Conservation (phyloP, 2,888 invertebrate genomes). For the Callinectes sapidus region DNA sequence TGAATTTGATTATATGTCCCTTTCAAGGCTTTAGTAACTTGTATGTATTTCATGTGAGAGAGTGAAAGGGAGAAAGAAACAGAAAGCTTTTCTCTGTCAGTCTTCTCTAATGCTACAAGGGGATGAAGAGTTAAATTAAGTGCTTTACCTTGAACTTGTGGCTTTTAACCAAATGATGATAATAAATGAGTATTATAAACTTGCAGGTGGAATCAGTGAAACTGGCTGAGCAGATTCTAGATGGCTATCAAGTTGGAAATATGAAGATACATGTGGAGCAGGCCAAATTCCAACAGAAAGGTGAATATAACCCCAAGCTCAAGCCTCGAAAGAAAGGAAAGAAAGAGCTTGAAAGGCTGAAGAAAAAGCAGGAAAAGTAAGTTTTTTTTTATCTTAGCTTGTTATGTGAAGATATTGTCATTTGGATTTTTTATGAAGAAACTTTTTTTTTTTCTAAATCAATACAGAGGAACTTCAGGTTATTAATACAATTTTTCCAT, state of each 20-base stretch:
- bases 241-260: slow-evolving; percentile 82
- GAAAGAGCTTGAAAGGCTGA: slow-evolving; percentile 91
- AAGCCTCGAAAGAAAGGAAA: slow-evolving; percentile 92
- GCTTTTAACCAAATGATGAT: neutral
- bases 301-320: slow-evolving; percentile 91
- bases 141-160: neutral
- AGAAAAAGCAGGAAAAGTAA: slow-evolving; percentile 93
- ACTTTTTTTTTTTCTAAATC: too few species aligned
- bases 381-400: slow-evolving; percentile 73
- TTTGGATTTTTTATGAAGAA: neutral
- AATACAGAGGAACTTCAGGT: too few species aligned
- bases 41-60: too few species aligned
- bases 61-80: neutral
- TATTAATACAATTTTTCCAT: too few species aligned
- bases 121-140: neutral
- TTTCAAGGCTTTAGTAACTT: too few species aligned
- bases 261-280: slow-evolving; percentile 88
- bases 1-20: too few species aligned
- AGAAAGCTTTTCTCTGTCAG: neutral
- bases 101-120: neutral
- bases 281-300: slow-evolving; percentile 96
- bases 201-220: slow-evolving; percentile 91
- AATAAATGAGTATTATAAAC: slow-evolving; percentile 21
- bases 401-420: neutral
- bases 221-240: slow-evolving; percentile 91